A percentile compares a stretch with the other conserved stretches of the same genome.
phyloP scores from a whole-genome alignment of 2,797 vertebrate species.

The Microchirus variegatus region DNA sequence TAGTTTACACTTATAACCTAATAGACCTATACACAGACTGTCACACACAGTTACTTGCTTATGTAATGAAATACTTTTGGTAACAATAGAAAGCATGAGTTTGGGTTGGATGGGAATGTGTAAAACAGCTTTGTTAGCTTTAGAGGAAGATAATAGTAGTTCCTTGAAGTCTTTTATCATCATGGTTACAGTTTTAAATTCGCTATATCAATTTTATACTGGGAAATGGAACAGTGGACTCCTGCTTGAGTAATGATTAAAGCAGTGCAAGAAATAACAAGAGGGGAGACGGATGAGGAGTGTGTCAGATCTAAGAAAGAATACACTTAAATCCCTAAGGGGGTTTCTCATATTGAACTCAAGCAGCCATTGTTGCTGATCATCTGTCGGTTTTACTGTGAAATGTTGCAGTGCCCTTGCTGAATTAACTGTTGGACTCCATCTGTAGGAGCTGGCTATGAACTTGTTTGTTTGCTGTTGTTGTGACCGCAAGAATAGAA shows the following conservation, averaged over 20 bases:
- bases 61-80: too few species aligned
- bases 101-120: too few species aligned
- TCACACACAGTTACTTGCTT: too few species aligned
- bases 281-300: not conserved
- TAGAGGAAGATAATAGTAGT: too few species aligned
- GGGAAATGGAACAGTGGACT: not conserved
- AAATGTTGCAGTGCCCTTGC: conserved; percentile 36
- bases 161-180: not conserved
- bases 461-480: too few species aligned
- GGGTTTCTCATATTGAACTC: conserved; percentile 23
- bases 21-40: too few species aligned
- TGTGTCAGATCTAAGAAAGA: conserved; percentile 23
- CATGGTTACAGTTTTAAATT: not conserved
- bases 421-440: too few species aligned
- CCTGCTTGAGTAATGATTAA: conserved; percentile 1
- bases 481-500: too few species aligned
- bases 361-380: conserved; percentile 20
- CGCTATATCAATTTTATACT: not conserved
- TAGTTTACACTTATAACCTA: too few species aligned
- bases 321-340: conserved; percentile 17
- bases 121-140: too few species aligned
- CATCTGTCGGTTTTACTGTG: conserved; percentile 25
- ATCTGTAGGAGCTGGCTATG: too few species aligned
- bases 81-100: too few species aligned
- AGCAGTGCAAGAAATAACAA: not conserved